Percentiles rank a stretch among this genome's conserved stretches.
Evolutionary conservation across 2,888 invertebrate species (phyloP).

Genomic region (Noctua fimbriata): DNA sequence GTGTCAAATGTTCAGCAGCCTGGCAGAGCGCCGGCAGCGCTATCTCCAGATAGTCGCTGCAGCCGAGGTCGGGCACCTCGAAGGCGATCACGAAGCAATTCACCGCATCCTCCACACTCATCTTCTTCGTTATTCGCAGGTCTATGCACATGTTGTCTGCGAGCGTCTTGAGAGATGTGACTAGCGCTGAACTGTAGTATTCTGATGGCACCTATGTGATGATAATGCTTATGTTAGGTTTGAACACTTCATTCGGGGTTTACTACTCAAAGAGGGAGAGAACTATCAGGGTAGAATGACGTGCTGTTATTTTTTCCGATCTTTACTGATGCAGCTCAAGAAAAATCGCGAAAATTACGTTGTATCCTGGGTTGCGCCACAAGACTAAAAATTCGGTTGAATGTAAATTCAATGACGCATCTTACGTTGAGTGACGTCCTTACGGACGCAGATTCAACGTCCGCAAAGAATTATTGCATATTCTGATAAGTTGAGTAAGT

Average conservation of each 20-base stretch:
- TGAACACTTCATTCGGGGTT: background rate
- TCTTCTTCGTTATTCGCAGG: constrained; percentile 89
- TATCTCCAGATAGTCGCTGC: constrained; percentile 95
- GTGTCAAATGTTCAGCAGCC: constrained; percentile 93
- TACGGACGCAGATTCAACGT: background rate
- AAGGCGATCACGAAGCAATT: constrained; percentile 93
- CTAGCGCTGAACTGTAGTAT: constrained; percentile 91
- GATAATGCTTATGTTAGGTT: background rate
- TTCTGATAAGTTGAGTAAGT: background rate
- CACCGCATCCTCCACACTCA: constrained; percentile 89
- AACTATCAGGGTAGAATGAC: background rate
- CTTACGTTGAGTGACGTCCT: background rate
- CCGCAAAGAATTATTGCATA: background rate
- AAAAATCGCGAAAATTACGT: background rate
- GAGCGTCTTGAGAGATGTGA: constrained; percentile 93
- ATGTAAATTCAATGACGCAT: background rate
- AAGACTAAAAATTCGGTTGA: background rate
- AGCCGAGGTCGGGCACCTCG: constrained; percentile 93
- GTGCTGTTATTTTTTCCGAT: background rate
- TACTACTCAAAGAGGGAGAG: background rate
- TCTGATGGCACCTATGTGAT: constrained; percentile 82
- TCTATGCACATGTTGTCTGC: constrained; percentile 94
- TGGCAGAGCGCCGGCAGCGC: constrained; percentile 95
- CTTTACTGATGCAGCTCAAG: background rate
- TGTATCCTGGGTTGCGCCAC: background rate